Conservation (phyloP, 1,140 invertebrate species). For the Capitella teleta region DNA sequence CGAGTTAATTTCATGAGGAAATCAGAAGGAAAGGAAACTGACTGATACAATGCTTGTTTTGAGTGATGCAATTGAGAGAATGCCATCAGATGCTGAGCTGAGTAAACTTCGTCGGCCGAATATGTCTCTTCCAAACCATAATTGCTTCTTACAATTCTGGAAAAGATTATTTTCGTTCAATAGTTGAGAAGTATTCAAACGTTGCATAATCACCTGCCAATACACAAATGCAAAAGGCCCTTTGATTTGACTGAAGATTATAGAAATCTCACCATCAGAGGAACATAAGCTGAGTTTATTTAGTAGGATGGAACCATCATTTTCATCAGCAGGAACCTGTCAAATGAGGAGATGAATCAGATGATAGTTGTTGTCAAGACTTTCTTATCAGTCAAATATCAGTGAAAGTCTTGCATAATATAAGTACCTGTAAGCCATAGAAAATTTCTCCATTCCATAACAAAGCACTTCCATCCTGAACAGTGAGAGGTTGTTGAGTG, state of each 20-base stretch:
- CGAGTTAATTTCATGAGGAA: background rate
- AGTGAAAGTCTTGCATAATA: too few relatives aligned
- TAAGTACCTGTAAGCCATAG: too few relatives aligned
- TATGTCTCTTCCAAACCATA: slow-evolving; percentile 77
- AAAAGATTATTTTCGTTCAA: slow-evolving; percentile 1
- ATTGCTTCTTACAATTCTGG: slow-evolving; percentile 41
- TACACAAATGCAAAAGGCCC: slow-evolving; percentile 79
- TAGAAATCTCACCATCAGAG: slow-evolving; percentile 36
- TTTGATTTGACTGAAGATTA: slow-evolving; percentile 48
- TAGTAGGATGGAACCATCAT: slow-evolving; percentile 31
- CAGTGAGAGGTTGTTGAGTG: too few relatives aligned
- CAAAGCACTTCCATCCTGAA: too few relatives aligned
- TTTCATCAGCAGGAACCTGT: slow-evolving; percentile 27
- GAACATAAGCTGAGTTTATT: slow-evolving; percentile 15
- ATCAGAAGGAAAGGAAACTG: background rate
- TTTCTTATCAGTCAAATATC: too few relatives aligned
- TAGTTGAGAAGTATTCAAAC: background rate
- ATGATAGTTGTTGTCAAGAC: too few relatives aligned
- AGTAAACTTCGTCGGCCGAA: slow-evolving; percentile 58
- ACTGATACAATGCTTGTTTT: background rate
- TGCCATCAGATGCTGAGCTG: background rate
- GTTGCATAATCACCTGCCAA: slow-evolving; percentile 46
- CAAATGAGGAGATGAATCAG: too few relatives aligned
- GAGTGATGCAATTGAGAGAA: background rate
- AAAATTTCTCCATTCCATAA: too few relatives aligned